Conservation (phyloP, 1,140 invertebrate genomes). For the Macrotrachela quadricornifera region DNA sequence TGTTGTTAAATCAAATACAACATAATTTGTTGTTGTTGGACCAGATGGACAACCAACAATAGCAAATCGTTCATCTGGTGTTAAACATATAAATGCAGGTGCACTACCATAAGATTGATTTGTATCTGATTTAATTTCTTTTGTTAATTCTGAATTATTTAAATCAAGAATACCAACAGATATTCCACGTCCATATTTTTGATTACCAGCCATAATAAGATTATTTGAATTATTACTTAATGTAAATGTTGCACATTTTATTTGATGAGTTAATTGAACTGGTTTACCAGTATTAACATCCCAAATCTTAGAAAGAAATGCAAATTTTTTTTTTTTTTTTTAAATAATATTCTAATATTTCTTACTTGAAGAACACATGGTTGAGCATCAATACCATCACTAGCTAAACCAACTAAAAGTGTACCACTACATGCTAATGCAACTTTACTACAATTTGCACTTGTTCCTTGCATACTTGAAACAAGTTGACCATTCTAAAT, state of each 20-base stretch:
- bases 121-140: constrained; percentile 9
- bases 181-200: constrained; percentile 6
- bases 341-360: no score
- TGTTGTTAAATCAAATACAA: constrained; percentile 8
- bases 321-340: no score
- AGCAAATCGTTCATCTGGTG: constrained; percentile 7
- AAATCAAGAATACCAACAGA: constrained; percentile 7
- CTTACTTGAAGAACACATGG: neutral
- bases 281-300: constrained; percentile 1
- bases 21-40: neutral
- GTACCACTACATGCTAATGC: constrained; percentile 6
- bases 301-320: constrained; percentile 5
- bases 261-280: constrained; percentile 9
- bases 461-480: neutral
- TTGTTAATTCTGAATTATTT: constrained; percentile 2
- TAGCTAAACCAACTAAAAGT: constrained; percentile 5
- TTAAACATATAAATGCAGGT: constrained; percentile 1
- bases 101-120: neutral
- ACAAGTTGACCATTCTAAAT: neutral
- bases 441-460: neutral
- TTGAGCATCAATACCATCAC: neutral
- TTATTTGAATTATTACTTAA: constrained; percentile 6
- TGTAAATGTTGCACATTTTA: constrained; percentile 8
- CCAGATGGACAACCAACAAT: constrained; percentile 4
- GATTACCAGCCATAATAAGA: constrained; percentile 9